These are phyloP conservation scores for Onychomys torridus DNA, from an alignment of 2,797 vertebrate genomes.

Conservation along the genomic window DNA sequence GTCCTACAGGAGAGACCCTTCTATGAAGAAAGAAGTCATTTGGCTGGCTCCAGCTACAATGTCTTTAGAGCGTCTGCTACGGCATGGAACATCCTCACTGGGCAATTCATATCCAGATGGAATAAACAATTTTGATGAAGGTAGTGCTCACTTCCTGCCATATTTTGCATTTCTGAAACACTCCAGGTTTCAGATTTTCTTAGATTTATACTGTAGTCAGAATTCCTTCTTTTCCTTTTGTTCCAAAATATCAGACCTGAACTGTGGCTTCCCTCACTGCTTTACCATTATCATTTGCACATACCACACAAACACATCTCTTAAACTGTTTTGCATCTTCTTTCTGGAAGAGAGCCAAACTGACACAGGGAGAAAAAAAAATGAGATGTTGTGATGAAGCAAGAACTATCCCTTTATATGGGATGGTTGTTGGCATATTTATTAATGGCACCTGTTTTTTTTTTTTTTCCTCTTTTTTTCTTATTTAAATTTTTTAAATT, in stretches of 20 bases:
- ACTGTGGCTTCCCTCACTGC: not conserved
- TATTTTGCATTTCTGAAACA: not conserved
- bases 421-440: not conserved
- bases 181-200: not conserved
- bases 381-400: not conserved
- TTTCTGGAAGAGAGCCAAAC: not conserved
- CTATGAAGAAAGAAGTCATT: not conserved
- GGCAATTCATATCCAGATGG: not conserved
- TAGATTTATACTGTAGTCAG: not conserved
- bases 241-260: not conserved
- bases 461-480: no score
- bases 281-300: not conserved
- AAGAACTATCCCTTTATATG: not conserved
- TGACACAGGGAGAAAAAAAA: not conserved
- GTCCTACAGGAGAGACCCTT: not conserved
- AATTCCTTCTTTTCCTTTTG: not conserved
- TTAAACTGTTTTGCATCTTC: not conserved
- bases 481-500: no score
- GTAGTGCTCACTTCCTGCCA: not conserved
- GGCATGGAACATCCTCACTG: fast-evolving
- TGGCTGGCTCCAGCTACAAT: not conserved
- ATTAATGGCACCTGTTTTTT: not conserved
- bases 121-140: not conserved
- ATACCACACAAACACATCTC: not conserved
- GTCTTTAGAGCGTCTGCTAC: not conserved